These are phyloP conservation scores for Trypoxylon attenuatum DNA, from an alignment of 2,888 invertebrate genomes.

Conservation along the genomic window DNA sequence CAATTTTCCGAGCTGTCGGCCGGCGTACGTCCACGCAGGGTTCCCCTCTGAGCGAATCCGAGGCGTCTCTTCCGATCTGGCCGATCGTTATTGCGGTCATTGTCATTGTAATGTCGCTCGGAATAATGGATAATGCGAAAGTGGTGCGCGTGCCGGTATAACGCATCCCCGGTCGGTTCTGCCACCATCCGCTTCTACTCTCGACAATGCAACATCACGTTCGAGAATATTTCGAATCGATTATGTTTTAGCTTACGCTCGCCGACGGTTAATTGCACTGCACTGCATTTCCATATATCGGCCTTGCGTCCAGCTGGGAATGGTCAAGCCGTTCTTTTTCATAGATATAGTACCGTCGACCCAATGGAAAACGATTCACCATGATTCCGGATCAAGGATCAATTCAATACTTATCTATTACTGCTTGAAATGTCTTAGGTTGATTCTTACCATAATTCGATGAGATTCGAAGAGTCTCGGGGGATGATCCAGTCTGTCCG, in stretches of 20 bases:
- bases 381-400: not conserved
- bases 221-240: slow-evolving; percentile 29
- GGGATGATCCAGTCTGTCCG: too few species aligned
- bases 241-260: slow-evolving; percentile 21
- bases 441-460: not conserved
- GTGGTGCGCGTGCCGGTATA: slow-evolving; percentile 48
- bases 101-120: slow-evolving; percentile 68
- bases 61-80: slow-evolving; percentile 46
- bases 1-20: slow-evolving; percentile 73
- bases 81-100: slow-evolving; percentile 69
- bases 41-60: slow-evolving; percentile 34
- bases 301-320: not conserved
- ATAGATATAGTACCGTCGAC: too few species aligned
- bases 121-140: slow-evolving; percentile 57
- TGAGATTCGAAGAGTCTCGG: not conserved
- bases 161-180: slow-evolving; percentile 26
- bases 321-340: not conserved
- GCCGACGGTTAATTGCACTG: slow-evolving; percentile 22
- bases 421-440: not conserved
- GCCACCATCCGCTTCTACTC: slow-evolving; percentile 14
- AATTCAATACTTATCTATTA: not conserved
- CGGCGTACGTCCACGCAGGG: slow-evolving; percentile 52
- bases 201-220: slow-evolving; percentile 35
- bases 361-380: not conserved
- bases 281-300: not conserved